phyloP scores from a whole-genome alignment of 2,797 vertebrate genomes.

The Borostomias antarcticus region DNA sequence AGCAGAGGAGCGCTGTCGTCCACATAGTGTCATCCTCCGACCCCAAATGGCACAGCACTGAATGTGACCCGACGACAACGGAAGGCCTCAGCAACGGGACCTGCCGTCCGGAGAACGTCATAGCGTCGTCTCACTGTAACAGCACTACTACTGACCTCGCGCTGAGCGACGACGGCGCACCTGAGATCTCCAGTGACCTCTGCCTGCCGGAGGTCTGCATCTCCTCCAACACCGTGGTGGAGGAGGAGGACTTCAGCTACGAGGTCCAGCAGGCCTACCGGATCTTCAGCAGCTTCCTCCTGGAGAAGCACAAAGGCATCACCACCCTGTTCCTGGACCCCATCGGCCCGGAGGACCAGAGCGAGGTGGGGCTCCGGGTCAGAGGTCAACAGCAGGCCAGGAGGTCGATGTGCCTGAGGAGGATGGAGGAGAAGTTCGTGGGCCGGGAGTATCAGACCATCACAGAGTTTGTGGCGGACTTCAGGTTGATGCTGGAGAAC shows the following conservation, averaged over 20 bases:
- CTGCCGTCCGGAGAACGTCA: conserved; percentile 50
- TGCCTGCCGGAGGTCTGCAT: conserved; percentile 71
- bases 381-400: conserved; percentile 59
- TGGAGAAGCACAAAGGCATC: conserved; percentile 88
- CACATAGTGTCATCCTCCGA: conserved; percentile 46
- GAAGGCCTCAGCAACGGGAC: conserved; percentile 61
- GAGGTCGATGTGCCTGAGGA: conserved; percentile 81
- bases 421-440: conserved; percentile 90
- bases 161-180: conserved; percentile 51
- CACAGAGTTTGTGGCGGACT: conserved; percentile 92
- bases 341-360: conserved; percentile 34
- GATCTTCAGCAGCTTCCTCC: conserved; percentile 89
- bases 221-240: conserved; percentile 59
- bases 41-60: conserved; percentile 46
- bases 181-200: conserved; percentile 68
- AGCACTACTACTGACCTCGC: conserved; percentile 21
- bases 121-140: conserved; percentile 42
- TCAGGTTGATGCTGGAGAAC: conserved; percentile 91
- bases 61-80: conserved; percentile 32
- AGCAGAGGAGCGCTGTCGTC: conserved; percentile 11
- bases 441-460: conserved; percentile 85
- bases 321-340: conserved; percentile 76
- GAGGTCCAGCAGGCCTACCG: conserved; percentile 90
- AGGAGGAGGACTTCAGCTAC: conserved; percentile 79
- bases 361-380: conserved; percentile 37